Evolutionary conservation across 1,140 invertebrate genomes (phyloP), one percentile per base, ranked within the genome.

Genomic region (Drosophila seguyi): DNA sequence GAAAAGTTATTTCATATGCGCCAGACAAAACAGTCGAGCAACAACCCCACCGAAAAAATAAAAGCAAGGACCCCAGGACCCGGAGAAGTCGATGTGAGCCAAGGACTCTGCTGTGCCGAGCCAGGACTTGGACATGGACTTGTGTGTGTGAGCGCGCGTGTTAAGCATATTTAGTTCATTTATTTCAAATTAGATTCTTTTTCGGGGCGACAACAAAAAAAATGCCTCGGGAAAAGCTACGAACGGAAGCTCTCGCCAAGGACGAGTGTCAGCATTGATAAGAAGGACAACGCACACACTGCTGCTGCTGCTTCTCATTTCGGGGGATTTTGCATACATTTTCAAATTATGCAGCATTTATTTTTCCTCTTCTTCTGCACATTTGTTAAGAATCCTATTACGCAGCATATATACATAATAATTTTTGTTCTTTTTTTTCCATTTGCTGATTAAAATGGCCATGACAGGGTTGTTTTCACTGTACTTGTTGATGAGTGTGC

Each of bases 151-250:
- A 62, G 63, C 50, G 87, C 80, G 85, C 90, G 90, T 91, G 90
- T 91, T 91, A 91, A 91, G 90, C 90, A 91, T 91, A 91, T 91
- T 91, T 91, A 91, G 90, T 91, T 91, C 90, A 91, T 91, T 91
- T 91, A 91, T 91, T 91, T 90, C 82, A 91, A 91, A 91, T 90
- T 91, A 91, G 90, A 91, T 91, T 90, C 82, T 77, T 81, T 59
- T 59, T 59, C 29, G 16, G 73, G 61, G 82, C 82, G 69, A 75
- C 71, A 80, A 80, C 75, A 84, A 57, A 53, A 58, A 58, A 59
- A 71, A 39, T 47, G 55, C 48, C 71, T 20, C 25, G 14, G 36
- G 38, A 38, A 13, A n/a, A 60, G 31, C 20, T 39, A 27, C 5
- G n/a, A 34, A 29, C 39, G 44, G 36, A 75, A 65, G 29, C 48